Evolutionary conservation across 2,888 invertebrate genomes (phyloP), one percentile per base, ranked within the genome.

Genomic region (Kryphioiulus occultus): DNA sequence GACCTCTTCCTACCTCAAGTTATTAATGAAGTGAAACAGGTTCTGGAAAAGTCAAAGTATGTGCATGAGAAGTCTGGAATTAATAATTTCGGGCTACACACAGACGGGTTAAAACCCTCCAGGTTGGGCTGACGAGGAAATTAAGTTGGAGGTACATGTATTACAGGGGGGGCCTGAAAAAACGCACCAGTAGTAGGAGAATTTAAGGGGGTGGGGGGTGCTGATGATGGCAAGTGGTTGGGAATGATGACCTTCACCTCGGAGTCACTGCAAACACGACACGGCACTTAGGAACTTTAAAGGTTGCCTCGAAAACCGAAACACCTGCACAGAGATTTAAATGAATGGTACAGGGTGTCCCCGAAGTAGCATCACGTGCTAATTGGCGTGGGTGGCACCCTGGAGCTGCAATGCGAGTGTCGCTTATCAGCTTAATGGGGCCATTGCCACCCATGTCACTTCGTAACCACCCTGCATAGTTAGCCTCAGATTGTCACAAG

Each of bases 41-140:
- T 53, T 53, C n/a, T 17, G 2, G 19, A 5, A 4, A 17, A 53
- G n/a, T 2, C 53, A n/a, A 53, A 19, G 53, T 53, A 53, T 53
- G 53, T 53, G 39, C 39, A 39, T 39, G 39, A 39, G 39, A 39
- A 39, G 39, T 9, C 17, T 53, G 53, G 53, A 53, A 19, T 53
- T 53, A 53, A 53, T n/a, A 68, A 26, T 22, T 68, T 22, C 26
- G 59, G 7, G 68, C 26, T n/a, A n/a, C 5, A 26, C 68, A 22
- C 68, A 68, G 68, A 68, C 68, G 68, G 68, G 68, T 68, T 68
- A 68, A 68, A 68, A 68, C 68, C 68, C 68, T 68, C 7, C n/a
- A 3, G 5, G 42, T 59, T 59, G 59, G 59, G 59, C 12, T 22
- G 68, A 68, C 68, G 22, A 68, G 68, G 68, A 68, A 68, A 68